Evolutionary conservation across 2,888 invertebrate species (phyloP).

Genomic region (Ditula angustiorana): DNA sequence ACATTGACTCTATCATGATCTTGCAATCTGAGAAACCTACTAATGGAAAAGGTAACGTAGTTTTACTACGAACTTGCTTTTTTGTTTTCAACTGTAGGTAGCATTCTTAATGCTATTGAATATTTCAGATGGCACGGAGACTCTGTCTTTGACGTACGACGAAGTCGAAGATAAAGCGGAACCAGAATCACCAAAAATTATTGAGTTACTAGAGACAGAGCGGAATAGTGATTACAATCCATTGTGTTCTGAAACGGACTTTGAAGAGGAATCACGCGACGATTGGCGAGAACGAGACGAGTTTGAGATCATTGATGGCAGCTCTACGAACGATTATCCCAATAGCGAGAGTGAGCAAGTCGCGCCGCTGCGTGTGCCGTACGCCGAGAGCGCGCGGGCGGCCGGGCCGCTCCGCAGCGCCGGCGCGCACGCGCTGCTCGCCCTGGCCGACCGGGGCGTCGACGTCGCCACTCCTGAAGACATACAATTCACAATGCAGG

Average conservation of each 20-base stretch:
- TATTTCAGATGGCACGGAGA: slow-evolving; percentile 19
- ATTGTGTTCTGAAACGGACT: background rate
- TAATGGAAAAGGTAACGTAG: slow-evolving; percentile 45
- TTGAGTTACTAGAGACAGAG: slow-evolving; percentile 16
- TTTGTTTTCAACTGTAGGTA: background rate
- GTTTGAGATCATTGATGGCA: background rate
- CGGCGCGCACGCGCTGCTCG: slow-evolving; percentile 39
- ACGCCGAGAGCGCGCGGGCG: background rate
- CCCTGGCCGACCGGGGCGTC: slow-evolving; percentile 45
- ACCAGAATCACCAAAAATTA: background rate
- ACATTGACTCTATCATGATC: slow-evolving; percentile 69
- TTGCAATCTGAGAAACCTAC: slow-evolving; percentile 53
- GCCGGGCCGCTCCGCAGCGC: background rate
- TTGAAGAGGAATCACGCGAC: slow-evolving; percentile 1
- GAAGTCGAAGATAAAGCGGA: background rate
- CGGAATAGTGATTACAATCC: background rate
- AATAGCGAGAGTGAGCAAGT: background rate
- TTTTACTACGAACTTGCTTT: background rate
- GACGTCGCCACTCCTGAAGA: slow-evolving; percentile 54
- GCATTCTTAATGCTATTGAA: background rate
- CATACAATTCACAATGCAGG: slow-evolving; percentile 59
- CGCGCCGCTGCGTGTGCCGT: background rate
- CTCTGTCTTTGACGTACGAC: slow-evolving; percentile 15
- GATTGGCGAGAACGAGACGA: background rate
- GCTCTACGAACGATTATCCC: background rate